These are phyloP conservation scores for Melanotaenia boesemani DNA, from an alignment of 2,797 vertebrate species.

Conservation along the genomic window DNA sequence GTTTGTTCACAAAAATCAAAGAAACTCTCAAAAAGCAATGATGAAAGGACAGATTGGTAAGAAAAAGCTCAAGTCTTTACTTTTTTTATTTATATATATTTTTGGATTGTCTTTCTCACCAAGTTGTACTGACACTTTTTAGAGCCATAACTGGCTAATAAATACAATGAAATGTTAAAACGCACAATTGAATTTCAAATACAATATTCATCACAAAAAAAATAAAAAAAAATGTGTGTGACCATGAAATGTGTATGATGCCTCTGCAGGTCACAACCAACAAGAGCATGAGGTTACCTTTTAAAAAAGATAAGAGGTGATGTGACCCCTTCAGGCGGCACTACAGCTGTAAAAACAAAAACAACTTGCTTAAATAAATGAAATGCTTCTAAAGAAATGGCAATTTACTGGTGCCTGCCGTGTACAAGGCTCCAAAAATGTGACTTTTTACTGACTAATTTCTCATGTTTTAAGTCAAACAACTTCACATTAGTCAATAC, in stretches of 20 bases:
- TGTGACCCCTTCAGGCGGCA: conserved; percentile 77
- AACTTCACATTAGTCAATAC: conserved; percentile 99
- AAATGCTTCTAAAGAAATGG: conserved; percentile 85
- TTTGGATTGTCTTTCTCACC: conserved; percentile 94
- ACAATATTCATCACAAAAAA: conserved; percentile 87
- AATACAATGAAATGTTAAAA: conserved; percentile 94
- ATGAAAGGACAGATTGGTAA: conserved; percentile 31
- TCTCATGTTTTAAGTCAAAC: conserved; percentile 81
- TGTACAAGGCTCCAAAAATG: conserved; percentile 87
- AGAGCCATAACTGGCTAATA: conserved; percentile 97
- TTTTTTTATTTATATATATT: conserved; percentile 73
- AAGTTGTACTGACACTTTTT: conserved; percentile 93
- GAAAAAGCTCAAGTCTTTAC: conserved; percentile 61
- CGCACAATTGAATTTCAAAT: conserved; percentile 91
- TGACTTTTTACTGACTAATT: conserved; percentile 92
- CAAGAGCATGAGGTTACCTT: conserved; percentile 77
- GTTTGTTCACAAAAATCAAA: background rate
- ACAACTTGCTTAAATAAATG: conserved; percentile 88
- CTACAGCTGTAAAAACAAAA: conserved; percentile 88
- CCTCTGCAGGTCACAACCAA: conserved; percentile 84
- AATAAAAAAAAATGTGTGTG: conserved; percentile 67
- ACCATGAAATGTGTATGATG: conserved; percentile 79
- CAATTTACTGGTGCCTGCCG: conserved; percentile 89
- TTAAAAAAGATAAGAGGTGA: conserved; percentile 54
- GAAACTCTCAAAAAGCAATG: conserved; percentile 6